Evolutionary conservation across 2,113 vertebrate species (phyloP).

Genomic region (Leptocoma aspasia): DNA sequence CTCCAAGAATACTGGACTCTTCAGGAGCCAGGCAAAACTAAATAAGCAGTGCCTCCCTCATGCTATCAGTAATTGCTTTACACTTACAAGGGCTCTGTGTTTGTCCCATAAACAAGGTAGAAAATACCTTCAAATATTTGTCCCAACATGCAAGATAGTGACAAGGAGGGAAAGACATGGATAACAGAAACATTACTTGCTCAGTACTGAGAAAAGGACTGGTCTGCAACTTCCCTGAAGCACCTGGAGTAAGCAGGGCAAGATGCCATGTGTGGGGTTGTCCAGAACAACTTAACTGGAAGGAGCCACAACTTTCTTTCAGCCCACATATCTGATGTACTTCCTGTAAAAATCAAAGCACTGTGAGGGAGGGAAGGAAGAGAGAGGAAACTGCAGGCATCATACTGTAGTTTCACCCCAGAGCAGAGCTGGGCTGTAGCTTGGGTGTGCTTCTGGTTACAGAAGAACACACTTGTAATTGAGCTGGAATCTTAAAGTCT

Average conservation of each 20-base stretch:
- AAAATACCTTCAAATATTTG: neutral
- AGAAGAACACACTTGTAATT: neutral
- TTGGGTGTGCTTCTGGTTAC: neutral
- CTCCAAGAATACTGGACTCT: neutral
- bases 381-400: neutral
- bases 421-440: neutral
- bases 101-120: neutral
- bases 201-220: neutral
- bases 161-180: neutral
- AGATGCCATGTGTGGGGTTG: neutral
- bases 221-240: fast-evolving
- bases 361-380: neutral
- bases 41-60: neutral
- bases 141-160: neutral
- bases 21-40: neutral
- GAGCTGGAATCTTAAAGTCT: neutral
- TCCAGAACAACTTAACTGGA: neutral
- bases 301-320: neutral
- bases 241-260: neutral
- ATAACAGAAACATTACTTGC: neutral
- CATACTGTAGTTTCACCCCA: neutral
- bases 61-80: neutral
- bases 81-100: neutral
- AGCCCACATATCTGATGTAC: neutral
- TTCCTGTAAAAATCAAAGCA: neutral